Evolutionary conservation across 2,888 invertebrate species (phyloP).

Genomic region (Limnephilus auricula): DNA sequence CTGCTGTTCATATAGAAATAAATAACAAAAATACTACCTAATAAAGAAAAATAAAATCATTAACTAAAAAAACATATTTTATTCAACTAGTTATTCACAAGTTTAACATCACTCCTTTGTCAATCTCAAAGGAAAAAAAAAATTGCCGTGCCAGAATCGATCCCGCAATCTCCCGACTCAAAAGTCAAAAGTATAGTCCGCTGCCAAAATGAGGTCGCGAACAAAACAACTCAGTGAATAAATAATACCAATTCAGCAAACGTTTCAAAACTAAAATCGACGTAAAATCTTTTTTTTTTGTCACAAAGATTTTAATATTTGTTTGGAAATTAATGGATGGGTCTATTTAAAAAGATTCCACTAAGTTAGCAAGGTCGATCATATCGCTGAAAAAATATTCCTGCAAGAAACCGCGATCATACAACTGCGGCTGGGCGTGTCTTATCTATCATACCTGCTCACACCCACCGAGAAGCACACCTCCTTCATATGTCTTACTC

Average conservation of each 20-base stretch:
- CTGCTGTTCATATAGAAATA: too few relatives aligned
- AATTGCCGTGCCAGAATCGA: neutral
- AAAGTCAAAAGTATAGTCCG: neutral
- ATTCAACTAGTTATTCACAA: neutral
- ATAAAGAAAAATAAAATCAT: neutral
- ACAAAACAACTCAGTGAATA: neutral
- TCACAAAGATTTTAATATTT: neutral
- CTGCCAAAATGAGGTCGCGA: neutral
- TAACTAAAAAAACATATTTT: too few relatives aligned
- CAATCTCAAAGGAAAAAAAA: neutral
- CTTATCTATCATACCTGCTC: slow-evolving; percentile 58
- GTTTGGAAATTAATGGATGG: neutral
- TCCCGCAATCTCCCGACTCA: neutral
- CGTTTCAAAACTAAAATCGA: neutral
- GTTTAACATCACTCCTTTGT: neutral
- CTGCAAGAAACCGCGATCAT: slow-evolving; percentile 34
- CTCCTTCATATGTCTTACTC: slow-evolving; percentile 50
- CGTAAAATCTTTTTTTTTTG: neutral
- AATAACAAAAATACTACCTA: too few relatives aligned
- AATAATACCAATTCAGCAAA: neutral
- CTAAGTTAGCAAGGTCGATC: slow-evolving; percentile 45
- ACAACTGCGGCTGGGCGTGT: slow-evolving; percentile 58
- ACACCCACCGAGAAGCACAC: slow-evolving; percentile 58
- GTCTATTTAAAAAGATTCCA: neutral
- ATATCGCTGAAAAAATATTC: slow-evolving; percentile 39